phyloP scores from a whole-genome alignment of 92 coral and sea anemone genomes.

The Palythoa grandiflora region DNA sequence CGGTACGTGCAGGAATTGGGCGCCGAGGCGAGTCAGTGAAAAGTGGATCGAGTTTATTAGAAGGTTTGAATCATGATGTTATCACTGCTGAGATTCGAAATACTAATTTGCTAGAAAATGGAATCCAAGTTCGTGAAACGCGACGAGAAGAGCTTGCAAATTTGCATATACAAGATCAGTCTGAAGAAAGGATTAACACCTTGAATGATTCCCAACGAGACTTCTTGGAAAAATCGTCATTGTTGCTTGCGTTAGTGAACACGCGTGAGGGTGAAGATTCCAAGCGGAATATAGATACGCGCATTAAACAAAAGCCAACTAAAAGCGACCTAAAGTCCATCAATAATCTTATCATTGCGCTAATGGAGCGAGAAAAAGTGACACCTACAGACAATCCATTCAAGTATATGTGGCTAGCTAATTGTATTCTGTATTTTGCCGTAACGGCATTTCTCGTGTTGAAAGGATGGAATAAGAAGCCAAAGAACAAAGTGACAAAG shows the following conservation, averaged over 20 bases:
- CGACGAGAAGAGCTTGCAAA: slow-evolving; percentile 14
- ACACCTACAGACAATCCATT: slow-evolving; percentile 30
- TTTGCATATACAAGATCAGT: slow-evolving; percentile 27
- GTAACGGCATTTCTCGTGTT: slow-evolving; percentile 32
- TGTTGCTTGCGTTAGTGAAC: slow-evolving; percentile 9
- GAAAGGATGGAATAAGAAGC: not conserved
- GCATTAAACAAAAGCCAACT: slow-evolving; percentile 39
- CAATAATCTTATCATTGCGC: not conserved
- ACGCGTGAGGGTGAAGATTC: slow-evolving; percentile 45
- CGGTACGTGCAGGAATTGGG: too few relatives aligned
- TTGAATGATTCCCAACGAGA: slow-evolving; percentile 1
- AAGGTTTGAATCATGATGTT: too few relatives aligned
- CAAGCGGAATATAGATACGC: slow-evolving; percentile 38
- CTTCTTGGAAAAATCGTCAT: slow-evolving; percentile 37
- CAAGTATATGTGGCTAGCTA: slow-evolving; percentile 26
- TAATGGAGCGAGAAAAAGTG: not conserved
- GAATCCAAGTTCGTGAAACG: too few relatives aligned
- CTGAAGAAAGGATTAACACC: slow-evolving; percentile 42
- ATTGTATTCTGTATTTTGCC: not conserved
- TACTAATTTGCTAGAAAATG: too few relatives aligned
- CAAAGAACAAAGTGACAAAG: not conserved
- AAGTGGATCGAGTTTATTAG: too few relatives aligned
- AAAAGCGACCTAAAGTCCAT: slow-evolving; percentile 18
- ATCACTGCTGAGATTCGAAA: too few relatives aligned
- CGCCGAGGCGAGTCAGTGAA: too few relatives aligned